Percentiles rank a stretch among this genome's conserved stretches.
These are phyloP conservation scores for Drosophila borborema DNA, from an alignment of 2,888 invertebrate genomes.

Conservation along the genomic window DNA sequence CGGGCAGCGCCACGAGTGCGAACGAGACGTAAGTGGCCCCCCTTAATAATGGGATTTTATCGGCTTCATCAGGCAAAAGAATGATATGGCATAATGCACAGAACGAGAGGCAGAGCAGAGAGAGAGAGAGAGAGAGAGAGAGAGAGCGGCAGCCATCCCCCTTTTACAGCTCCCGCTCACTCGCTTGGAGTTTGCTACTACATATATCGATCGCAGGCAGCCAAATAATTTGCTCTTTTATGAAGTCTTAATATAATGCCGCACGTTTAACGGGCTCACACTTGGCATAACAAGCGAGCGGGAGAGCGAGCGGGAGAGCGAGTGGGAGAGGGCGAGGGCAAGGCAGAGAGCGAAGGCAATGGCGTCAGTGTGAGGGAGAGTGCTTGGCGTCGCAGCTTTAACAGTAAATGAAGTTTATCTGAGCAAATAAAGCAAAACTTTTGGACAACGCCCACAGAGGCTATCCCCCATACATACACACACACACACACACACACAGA, in stretches of 20 bases:
- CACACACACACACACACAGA: background rate
- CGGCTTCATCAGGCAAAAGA: slow-evolving; percentile 84
- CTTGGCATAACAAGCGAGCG: slow-evolving; percentile 30
- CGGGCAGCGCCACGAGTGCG: slow-evolving; percentile 62
- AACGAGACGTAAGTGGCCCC: slow-evolving; percentile 81
- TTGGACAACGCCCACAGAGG: slow-evolving; percentile 53
- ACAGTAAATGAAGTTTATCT: slow-evolving; percentile 71
- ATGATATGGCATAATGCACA: slow-evolving; percentile 84
- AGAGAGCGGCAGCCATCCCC: background rate
- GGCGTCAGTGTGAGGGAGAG: background rate
- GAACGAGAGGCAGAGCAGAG: slow-evolving; percentile 35
- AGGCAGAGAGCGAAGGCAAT: background rate
- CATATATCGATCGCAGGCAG: slow-evolving; percentile 67
- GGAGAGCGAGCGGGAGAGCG: background rate
- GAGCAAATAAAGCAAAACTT: slow-evolving; percentile 58
- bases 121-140: slow-evolving; percentile 3
- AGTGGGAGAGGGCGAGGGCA: background rate
- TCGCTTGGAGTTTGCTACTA: slow-evolving; percentile 13
- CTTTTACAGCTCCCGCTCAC: background rate
- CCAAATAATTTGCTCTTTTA: slow-evolving; percentile 81
- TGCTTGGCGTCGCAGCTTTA: slow-evolving; percentile 20
- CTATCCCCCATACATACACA: slow-evolving; percentile 14
- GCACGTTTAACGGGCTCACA: slow-evolving; percentile 76
- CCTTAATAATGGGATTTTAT: slow-evolving; percentile 85
- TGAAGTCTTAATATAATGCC: slow-evolving; percentile 79